These are phyloP conservation scores for Busseola fusca DNA, from an alignment of 2,888 invertebrate species.

Conservation along the genomic window DNA sequence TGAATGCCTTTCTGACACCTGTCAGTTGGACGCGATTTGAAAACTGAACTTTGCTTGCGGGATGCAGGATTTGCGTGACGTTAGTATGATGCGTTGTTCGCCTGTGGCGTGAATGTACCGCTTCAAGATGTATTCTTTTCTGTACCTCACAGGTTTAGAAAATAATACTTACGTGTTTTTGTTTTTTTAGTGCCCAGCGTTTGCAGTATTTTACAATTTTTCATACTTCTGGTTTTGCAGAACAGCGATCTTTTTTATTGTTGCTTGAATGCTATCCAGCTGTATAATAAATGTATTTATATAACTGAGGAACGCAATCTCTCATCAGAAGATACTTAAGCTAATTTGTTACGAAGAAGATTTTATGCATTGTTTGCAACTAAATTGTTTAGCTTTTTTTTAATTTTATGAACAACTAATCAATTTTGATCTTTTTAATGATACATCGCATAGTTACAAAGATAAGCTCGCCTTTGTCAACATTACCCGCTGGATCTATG, in stretches of 20 bases:
- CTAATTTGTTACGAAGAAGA: no score
- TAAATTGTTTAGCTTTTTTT: no score
- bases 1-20: not conserved
- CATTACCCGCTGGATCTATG: constrained; percentile 14
- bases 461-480: constrained; percentile 11
- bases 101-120: no score
- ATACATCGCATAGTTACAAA: not conserved
- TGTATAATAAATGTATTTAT: not conserved
- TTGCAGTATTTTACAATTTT: not conserved
- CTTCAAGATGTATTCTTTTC: no score
- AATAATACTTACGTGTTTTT: no score
- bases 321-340: not conserved
- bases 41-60: no score
- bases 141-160: no score
- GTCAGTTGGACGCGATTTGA: not conserved
- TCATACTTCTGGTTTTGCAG: not conserved
- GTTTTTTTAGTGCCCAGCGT: not conserved
- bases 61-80: no score
- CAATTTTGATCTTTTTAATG: not conserved
- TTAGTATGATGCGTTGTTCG: no score
- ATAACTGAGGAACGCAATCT: no score
- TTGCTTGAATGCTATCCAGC: not conserved
- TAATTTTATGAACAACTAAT: not conserved
- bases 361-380: no score
- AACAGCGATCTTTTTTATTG: not conserved